These are phyloP conservation scores for Teleopsis dalmanni DNA, from an alignment of 1,140 invertebrate species.

Conservation along the genomic window DNA sequence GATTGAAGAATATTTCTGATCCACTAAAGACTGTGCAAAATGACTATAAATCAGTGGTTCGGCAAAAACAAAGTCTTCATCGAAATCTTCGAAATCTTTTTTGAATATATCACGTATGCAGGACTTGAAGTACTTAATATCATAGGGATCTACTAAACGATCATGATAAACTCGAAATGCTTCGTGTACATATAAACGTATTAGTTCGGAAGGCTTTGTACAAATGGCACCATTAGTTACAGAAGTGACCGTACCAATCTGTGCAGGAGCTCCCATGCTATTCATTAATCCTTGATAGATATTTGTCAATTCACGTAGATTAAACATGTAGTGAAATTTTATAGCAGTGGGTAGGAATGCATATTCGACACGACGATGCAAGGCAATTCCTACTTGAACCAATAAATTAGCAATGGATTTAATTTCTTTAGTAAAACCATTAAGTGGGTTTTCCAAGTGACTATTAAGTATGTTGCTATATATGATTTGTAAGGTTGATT, in stretches of 20 bases:
- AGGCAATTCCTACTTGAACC: conserved; percentile 65
- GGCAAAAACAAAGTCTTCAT: conserved; percentile 60
- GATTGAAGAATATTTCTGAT: conserved; percentile 85
- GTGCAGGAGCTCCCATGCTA: conserved; percentile 37
- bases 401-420: conserved; percentile 55
- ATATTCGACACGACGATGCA: conserved; percentile 68
- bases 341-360: conserved; percentile 85
- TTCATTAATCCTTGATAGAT: conserved; percentile 61
- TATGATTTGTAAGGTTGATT: conserved; percentile 73
- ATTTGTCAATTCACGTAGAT: conserved; percentile 85
- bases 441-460: conserved; percentile 60
- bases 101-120: conserved; percentile 73
- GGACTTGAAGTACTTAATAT: conserved; percentile 70
- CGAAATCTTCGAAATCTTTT: conserved; percentile 75
- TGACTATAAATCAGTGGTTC: conserved; percentile 82
- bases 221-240: conserved; percentile 47
- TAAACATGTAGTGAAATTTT: conserved; percentile 95
- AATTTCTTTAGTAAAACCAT: conserved; percentile 60
- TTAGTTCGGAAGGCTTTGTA: conserved; percentile 59
- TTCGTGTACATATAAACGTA: conserved; percentile 86
- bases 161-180: conserved; percentile 83
- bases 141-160: conserved; percentile 73
- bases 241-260: conserved; percentile 9
- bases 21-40: conserved; percentile 85
- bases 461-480: conserved; percentile 75